Conservation (phyloP, 2,888 invertebrate species). For the Exephanes ischioxanthus region DNA sequence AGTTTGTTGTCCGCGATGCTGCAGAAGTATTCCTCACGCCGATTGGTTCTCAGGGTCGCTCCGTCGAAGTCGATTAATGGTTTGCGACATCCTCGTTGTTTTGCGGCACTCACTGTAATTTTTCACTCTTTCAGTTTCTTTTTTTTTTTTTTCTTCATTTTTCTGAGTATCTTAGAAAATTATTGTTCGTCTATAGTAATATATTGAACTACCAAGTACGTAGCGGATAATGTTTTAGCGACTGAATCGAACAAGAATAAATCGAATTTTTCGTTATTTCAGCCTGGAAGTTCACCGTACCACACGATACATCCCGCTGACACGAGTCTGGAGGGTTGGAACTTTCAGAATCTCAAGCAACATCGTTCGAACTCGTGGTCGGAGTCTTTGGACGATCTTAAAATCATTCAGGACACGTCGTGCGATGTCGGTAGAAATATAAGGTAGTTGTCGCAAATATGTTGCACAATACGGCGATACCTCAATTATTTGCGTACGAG, state of each 20-base stretch:
- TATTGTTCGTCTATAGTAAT: background rate
- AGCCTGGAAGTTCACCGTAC: constrained; percentile 94
- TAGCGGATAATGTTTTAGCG: background rate
- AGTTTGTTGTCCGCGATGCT: constrained; percentile 13
- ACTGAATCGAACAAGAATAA: background rate
- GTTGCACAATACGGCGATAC: constrained; percentile 19
- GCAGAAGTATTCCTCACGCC: constrained; percentile 37
- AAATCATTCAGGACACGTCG: constrained; percentile 84
- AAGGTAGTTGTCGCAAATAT: constrained; percentile 81
- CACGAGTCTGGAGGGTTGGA: constrained; percentile 92
- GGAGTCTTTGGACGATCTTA: constrained; percentile 92
- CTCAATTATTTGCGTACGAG: constrained; percentile 56
- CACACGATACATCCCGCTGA: constrained; percentile 95
- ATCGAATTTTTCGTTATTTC: constrained; percentile 73
- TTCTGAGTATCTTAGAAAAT: background rate
- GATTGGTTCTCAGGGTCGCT: constrained; percentile 78
- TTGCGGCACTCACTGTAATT: constrained; percentile 15
- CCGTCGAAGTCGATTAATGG: constrained; percentile 71
- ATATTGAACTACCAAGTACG: background rate
- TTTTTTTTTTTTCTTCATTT: constrained; percentile 1
- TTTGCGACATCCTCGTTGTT: constrained; percentile 17
- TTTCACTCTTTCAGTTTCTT: constrained; percentile 12
- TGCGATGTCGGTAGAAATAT: constrained; percentile 79
- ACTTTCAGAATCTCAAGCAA: constrained; percentile 89
- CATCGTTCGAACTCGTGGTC: constrained; percentile 95